Evolutionary conservation across 1,140 invertebrate genomes (phyloP).

Genomic region (Tigriopus japonicus): DNA sequence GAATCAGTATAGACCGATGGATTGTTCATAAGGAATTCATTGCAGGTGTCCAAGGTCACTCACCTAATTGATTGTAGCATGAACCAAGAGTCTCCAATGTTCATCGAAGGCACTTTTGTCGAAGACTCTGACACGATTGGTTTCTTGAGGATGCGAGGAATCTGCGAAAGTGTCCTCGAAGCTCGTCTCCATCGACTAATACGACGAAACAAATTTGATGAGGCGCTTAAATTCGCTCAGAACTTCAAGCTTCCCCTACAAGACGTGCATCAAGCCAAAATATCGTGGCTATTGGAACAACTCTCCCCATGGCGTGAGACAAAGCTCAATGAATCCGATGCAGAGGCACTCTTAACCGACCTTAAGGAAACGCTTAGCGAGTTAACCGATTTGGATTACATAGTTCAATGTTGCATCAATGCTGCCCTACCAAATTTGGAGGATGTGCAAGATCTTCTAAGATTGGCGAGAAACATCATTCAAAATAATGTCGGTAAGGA

Average conservation of each 20-base stretch:
- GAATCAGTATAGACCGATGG: too few species aligned
- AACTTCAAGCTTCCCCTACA: constrained; percentile 11
- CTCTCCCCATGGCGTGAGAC: constrained; percentile 13
- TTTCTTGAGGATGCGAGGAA: too few species aligned
- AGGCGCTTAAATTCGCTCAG: constrained; percentile 15
- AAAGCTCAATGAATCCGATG: not conserved
- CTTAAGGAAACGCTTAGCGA: constrained; percentile 6
- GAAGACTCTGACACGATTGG: too few species aligned
- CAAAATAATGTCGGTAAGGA: not conserved
- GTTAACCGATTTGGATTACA: constrained; percentile 12
- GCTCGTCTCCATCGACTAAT: not conserved
- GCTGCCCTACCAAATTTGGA: constrained; percentile 13
- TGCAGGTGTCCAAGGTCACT: too few species aligned
- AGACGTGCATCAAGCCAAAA: constrained; percentile 15
- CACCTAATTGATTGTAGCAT: too few species aligned
- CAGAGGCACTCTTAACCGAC: not conserved
- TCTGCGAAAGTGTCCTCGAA: too few species aligned
- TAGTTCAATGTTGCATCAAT: constrained; percentile 16
- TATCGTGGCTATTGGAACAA: constrained; percentile 13
- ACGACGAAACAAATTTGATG: constrained; percentile 15
- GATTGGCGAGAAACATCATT: constrained; percentile 12
- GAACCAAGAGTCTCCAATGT: too few species aligned
- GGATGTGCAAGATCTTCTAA: not conserved
- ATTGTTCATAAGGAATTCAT: too few species aligned
- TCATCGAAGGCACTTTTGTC: too few species aligned